A percentile compares a stretch with the other conserved stretches of the same genome.
Conservation (phyloP, 2,888 invertebrate species). For the Drosophila greeni region DNA sequence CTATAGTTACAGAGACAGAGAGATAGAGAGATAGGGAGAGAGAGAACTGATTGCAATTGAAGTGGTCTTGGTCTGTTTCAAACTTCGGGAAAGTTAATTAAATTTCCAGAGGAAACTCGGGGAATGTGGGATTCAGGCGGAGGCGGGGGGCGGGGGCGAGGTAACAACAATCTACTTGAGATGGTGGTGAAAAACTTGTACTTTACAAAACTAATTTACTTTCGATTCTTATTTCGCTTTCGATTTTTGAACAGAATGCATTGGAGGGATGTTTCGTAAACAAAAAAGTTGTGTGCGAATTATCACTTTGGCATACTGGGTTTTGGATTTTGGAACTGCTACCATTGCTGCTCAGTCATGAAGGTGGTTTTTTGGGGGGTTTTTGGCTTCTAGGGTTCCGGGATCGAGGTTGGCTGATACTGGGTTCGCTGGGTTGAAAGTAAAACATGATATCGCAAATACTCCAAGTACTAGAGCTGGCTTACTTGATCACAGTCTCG, state of each 20-base stretch:
- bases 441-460: conserved; percentile 67
- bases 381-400: conserved; percentile 4
- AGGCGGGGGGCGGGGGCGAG: conserved; percentile 27
- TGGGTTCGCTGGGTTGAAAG: conserved; percentile 48
- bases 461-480: conserved; percentile 48
- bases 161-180: conserved; percentile 68
- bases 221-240: conserved; percentile 43
- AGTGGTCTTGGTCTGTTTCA: conserved; percentile 56
- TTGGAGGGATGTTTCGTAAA: conserved; percentile 66
- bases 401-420: conserved; percentile 13
- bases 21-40: conserved; percentile 6
- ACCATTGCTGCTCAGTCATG: conserved; percentile 73
- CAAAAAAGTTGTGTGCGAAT: conserved; percentile 57
- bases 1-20: conserved; percentile 13
- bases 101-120: conserved; percentile 48
- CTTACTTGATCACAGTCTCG: conserved; percentile 47
- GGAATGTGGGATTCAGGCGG: conserved; percentile 23
- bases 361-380: conserved; percentile 45
- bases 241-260: conserved; percentile 64
- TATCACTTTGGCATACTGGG: conserved; percentile 48
- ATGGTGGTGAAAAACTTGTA: conserved; percentile 54
- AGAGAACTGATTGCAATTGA: conserved; percentile 59
- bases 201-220: conserved; percentile 47
- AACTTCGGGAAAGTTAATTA: conserved; percentile 74
- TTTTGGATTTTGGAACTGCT: conserved; percentile 70